These are phyloP conservation scores for Scleropages formosus DNA, from an alignment of 2,797 vertebrate genomes.

Conservation along the genomic window DNA sequence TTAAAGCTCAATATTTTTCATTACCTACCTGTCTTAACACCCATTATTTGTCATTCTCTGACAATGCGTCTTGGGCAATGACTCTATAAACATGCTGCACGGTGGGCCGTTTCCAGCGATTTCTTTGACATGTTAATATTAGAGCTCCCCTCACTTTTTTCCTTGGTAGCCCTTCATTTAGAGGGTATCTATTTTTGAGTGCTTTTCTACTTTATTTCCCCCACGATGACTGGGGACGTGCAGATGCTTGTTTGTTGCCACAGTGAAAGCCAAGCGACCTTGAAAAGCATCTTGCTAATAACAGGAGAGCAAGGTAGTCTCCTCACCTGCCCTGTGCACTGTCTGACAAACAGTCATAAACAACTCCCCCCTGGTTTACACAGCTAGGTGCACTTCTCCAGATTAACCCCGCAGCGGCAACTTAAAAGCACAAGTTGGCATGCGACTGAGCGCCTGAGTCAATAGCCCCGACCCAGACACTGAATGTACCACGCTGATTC, in stretches of 20 bases:
- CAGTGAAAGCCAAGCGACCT: background rate
- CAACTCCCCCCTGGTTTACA: background rate
- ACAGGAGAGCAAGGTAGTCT: background rate
- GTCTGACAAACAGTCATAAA: too few species aligned
- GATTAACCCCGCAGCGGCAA: background rate
- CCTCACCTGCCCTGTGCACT: slow-evolving; percentile 7
- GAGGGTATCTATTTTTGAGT: slow-evolving; percentile 12
- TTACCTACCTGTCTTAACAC: too few species aligned
- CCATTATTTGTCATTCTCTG: too few species aligned
- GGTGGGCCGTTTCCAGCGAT: background rate
- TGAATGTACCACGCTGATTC: too few species aligned
- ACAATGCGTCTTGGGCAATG: background rate
- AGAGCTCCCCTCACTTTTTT: background rate
- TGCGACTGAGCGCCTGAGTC: background rate
- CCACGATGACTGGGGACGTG: background rate
- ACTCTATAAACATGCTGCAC: slow-evolving; percentile 17
- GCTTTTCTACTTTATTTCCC: slow-evolving; percentile 13
- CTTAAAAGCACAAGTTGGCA: background rate
- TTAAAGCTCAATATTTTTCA: too few species aligned
- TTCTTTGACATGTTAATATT: background rate
- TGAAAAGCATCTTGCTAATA: background rate
- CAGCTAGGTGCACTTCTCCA: background rate
- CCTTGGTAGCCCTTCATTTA: slow-evolving; percentile 9
- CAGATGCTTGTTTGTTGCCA: background rate
- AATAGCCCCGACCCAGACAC: background rate